Percentiles rank a stretch among this genome's conserved stretches.
phyloP scores from a whole-genome alignment of 2,888 invertebrate species.

The Cacoxenus indagator region DNA sequence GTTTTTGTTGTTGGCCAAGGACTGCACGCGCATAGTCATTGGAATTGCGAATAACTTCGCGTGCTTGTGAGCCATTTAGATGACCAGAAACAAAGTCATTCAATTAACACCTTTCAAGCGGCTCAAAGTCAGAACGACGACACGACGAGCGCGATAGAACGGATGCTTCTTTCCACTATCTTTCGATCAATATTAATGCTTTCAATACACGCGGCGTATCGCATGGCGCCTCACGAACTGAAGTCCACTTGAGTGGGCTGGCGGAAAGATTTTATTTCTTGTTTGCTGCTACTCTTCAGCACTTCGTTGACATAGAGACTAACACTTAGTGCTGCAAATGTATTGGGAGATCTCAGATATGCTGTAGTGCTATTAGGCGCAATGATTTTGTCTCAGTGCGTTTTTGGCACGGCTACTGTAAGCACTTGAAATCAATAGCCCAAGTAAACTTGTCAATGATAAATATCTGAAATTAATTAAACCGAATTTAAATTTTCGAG shows the following conservation, averaged over 20 bases:
- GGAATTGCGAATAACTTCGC: conserved; percentile 2
- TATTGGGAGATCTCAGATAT: too few species aligned
- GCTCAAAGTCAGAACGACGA: background rate
- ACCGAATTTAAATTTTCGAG: too few species aligned
- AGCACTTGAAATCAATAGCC: too few species aligned
- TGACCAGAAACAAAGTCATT: conserved; percentile 2
- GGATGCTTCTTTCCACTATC: background rate
- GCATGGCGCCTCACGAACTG: background rate
- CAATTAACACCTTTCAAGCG: conserved; percentile 19
- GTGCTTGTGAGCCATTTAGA: conserved; percentile 1
- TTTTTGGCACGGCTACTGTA: too few species aligned
- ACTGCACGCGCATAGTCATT: background rate
- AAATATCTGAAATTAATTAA: too few species aligned
- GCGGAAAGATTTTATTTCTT: background rate
- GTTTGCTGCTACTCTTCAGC: too few species aligned
- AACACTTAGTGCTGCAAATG: too few species aligned
- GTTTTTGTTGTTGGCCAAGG: background rate
- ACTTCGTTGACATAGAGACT: too few species aligned
- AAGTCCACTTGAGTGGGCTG: background rate
- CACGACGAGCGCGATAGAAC: background rate
- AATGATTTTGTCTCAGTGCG: too few species aligned
- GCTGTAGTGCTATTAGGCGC: too few species aligned
- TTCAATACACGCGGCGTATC: background rate
- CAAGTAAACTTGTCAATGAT: too few species aligned
- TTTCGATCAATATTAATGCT: too few species aligned